Conservation (phyloP, 2,797 vertebrate species). For the Thaleichthys pacificus region DNA sequence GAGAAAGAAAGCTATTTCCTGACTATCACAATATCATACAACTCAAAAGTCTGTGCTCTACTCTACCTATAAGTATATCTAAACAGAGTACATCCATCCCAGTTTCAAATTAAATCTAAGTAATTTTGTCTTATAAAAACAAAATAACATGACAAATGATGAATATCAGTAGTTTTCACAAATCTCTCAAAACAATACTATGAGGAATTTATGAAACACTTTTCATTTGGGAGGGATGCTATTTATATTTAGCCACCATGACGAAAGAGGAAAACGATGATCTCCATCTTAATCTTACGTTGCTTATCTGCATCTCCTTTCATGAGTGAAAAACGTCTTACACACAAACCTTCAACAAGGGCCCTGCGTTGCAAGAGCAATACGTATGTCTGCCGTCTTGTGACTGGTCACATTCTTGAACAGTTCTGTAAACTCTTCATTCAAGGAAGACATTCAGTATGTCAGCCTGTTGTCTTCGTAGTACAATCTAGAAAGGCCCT, state of each 20-base stretch:
- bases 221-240: neutral
- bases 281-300: neutral
- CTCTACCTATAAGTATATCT: neutral
- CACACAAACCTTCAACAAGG: neutral
- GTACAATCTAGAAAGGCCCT: neutral
- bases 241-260: neutral
- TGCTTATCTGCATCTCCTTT: slow-evolving; percentile 12
- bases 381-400: neutral
- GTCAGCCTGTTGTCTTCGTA: neutral
- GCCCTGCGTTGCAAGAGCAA: slow-evolving; percentile 2
- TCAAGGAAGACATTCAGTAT: neutral
- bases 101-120: neutral
- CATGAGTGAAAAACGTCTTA: slow-evolving; percentile 3
- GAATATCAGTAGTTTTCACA: slow-evolving; percentile 5
- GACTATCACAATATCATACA: slow-evolving; percentile 12
- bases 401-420: slow-evolving; percentile 1
- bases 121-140: neutral
- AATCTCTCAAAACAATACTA: neutral
- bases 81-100: slow-evolving; percentile 1
- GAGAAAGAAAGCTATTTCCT: neutral
- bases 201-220: neutral
- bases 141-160: neutral
- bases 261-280: neutral
- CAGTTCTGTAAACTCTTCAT: slow-evolving; percentile 23
- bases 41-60: slow-evolving; percentile 8